Percentiles rank a stretch among this genome's conserved stretches.
phyloP scores from a whole-genome alignment of 2,888 invertebrate species.

The Sinentomon sp. region DNA sequence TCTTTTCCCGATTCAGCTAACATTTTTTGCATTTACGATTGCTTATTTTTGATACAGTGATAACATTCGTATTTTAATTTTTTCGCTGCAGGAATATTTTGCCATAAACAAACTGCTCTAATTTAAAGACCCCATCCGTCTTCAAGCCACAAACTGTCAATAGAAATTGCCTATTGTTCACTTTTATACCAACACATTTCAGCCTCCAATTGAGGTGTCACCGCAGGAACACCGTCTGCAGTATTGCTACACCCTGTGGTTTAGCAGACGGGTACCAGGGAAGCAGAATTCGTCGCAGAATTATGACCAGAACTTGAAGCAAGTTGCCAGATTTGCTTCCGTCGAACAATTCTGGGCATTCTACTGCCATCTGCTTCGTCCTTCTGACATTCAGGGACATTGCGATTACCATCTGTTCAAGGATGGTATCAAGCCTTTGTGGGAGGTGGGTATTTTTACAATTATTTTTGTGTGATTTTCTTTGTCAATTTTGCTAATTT shows the following conservation, averaged over 20 bases:
- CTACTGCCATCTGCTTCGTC: constrained; percentile 70
- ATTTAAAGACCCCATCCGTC: no score
- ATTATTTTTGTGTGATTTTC: constrained; percentile 5
- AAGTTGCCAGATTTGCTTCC: constrained; percentile 60
- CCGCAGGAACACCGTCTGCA: constrained; percentile 73
- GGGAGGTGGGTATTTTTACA: no score
- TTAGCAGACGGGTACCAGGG: constrained; percentile 32
- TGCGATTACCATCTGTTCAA: constrained; percentile 90
- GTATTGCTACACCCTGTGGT: constrained; percentile 84
- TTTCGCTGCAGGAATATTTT: no score
- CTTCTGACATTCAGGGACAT: constrained; percentile 64
- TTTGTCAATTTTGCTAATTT: not conserved
- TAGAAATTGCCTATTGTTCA: no score
- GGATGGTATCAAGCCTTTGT: constrained; percentile 94
- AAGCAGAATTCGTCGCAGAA: constrained; percentile 28
- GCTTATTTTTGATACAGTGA: no score
- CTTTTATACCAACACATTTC: no score
- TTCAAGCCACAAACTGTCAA: no score
- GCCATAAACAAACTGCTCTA: no score
- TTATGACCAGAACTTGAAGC: constrained; percentile 52
- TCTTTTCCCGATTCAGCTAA: no score
- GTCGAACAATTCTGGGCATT: constrained; percentile 97
- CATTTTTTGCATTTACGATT: no score
- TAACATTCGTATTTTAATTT: no score
- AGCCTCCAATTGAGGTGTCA: constrained; percentile 39